phyloP scores from a whole-genome alignment of 2,797 vertebrate genomes.

The Orestias chungarensis region DNA sequence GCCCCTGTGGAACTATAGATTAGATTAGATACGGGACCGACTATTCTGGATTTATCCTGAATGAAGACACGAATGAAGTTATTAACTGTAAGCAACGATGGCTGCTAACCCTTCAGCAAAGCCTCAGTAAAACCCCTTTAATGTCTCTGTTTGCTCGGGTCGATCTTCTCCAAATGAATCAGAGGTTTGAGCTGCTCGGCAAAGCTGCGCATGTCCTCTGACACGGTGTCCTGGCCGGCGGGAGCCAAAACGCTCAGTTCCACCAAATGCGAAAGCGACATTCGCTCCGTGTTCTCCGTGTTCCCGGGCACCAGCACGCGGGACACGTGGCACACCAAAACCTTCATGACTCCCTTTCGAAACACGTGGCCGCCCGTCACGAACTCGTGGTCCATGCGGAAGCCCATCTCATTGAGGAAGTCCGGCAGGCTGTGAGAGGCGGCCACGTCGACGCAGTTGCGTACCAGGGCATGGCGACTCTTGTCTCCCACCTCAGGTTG shows the following conservation, averaged over 20 bases:
- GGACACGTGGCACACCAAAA: slow-evolving; percentile 94
- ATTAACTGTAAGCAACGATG: not conserved
- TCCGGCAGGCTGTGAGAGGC: slow-evolving; percentile 93
- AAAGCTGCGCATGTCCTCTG: slow-evolving; percentile 97
- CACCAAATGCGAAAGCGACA: slow-evolving; percentile 94
- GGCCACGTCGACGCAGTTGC: slow-evolving; percentile 95
- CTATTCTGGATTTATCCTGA: not conserved
- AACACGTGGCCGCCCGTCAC: slow-evolving; percentile 94
- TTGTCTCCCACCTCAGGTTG: slow-evolving; percentile 97
- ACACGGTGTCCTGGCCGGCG: slow-evolving; percentile 91
- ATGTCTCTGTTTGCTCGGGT: slow-evolving; percentile 90
- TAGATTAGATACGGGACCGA: not conserved
- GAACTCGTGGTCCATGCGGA: slow-evolving; percentile 98
- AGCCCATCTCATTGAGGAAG: slow-evolving; percentile 97
- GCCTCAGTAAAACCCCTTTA: slow-evolving; percentile 24
- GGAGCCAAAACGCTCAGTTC: slow-evolving; percentile 93
- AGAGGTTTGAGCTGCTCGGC: slow-evolving; percentile 96
- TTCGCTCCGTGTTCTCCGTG: slow-evolving; percentile 90
- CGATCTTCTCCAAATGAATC: slow-evolving; percentile 96
- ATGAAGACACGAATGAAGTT: not conserved
- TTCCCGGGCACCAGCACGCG: slow-evolving; percentile 91
- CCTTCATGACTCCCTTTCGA: slow-evolving; percentile 93
- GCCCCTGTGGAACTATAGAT: not conserved
- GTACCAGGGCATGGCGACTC: slow-evolving; percentile 90
- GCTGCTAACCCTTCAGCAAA: not conserved